Evolutionary conservation across 1,140 invertebrate genomes (phyloP).

Genomic region (Drosophila dunni): DNA sequence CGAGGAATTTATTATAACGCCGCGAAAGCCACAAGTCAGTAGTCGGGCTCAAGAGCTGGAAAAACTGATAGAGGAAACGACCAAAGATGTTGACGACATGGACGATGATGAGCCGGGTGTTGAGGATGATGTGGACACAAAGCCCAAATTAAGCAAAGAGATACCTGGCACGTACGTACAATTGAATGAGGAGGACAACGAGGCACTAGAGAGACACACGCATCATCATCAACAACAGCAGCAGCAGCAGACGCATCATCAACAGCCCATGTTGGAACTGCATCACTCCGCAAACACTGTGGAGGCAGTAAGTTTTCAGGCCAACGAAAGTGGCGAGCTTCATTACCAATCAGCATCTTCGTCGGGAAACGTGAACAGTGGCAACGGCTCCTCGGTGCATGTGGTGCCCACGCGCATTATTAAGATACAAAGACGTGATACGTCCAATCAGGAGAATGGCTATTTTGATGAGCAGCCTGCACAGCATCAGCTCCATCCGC

Average conservation of each 20-base stretch:
- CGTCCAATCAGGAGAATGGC: constrained; percentile 55
- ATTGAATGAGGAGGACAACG: constrained; percentile 51
- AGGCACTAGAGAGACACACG: constrained; percentile 56
- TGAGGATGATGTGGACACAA: constrained; percentile 60
- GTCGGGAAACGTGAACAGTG: constrained; percentile 16
- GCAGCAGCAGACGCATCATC: constrained; percentile 38
- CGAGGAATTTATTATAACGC: constrained; percentile 65
- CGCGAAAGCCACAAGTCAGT: constrained; percentile 58
- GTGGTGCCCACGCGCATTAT: constrained; percentile 73
- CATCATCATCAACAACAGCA: constrained; percentile 54
- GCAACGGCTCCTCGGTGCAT: constrained; percentile 55
- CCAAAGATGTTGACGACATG: constrained; percentile 83
- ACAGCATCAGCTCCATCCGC: constrained; percentile 57
- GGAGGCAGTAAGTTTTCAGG: constrained; percentile 71
- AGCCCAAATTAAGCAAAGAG: constrained; percentile 68
- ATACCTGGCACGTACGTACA: constrained; percentile 54
- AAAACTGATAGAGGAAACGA: constrained; percentile 82
- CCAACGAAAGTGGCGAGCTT: constrained; percentile 67
- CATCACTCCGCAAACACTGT: constrained; percentile 50
- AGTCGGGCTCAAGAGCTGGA: constrained; percentile 74
- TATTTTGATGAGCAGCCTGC: constrained; percentile 62
- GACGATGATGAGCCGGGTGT: constrained; percentile 59
- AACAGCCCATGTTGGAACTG: constrained; percentile 57
- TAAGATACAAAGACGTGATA: constrained; percentile 72
- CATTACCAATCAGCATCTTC: constrained; percentile 59